Evolutionary conservation across 1,140 invertebrate species (phyloP), one percentile per base, ranked within the genome.

Genomic region (Marisa cornuarietis): DNA sequence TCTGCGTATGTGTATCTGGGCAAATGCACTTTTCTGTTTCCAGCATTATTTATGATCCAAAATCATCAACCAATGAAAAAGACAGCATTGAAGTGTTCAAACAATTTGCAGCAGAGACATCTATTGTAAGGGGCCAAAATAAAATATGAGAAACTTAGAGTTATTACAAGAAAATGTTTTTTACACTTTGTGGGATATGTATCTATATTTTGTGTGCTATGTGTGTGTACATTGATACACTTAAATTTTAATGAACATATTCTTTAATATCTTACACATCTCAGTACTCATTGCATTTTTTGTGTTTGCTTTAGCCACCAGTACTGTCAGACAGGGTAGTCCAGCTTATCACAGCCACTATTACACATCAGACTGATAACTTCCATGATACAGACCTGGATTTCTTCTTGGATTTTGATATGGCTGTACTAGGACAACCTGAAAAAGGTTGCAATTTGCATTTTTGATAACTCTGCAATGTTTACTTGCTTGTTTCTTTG

Each of bases 341-440:
- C 18, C 58, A 81, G 20, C 81, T 83, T 83, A 87, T 87, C 76
- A 63, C 80, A 22, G 72, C 78, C 24, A 87, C 86, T 49, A 85
- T 85, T 49, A 79, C 73, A 63, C 86, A 87, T 61, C 49, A 73
- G 42, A 78, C 82, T 61, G 77, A 65, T 63, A 80, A 54, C 63
- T 68, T 68, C 14, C 76, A 71, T 26, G 73, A 81, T 7, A 69
- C 68, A 18, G 86, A 87, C 54, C 58, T 81, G 22, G 73, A 81
- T 18, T 85, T 78, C 54, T 85, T 87, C 80, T 58, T 87, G 49
- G 86, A 87, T 78, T 85, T 87, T 81, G 86, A 87, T 63, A 84
- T 87, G 82, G 86, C 84, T 8, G 80, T 87, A 13, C 71, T 87
- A 31, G 86, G 86, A 16, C 78, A 78, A 54, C 16, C 79, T 18